phyloP scores from a whole-genome alignment of 2,113 vertebrate species.

The Zapornia atra region DNA sequence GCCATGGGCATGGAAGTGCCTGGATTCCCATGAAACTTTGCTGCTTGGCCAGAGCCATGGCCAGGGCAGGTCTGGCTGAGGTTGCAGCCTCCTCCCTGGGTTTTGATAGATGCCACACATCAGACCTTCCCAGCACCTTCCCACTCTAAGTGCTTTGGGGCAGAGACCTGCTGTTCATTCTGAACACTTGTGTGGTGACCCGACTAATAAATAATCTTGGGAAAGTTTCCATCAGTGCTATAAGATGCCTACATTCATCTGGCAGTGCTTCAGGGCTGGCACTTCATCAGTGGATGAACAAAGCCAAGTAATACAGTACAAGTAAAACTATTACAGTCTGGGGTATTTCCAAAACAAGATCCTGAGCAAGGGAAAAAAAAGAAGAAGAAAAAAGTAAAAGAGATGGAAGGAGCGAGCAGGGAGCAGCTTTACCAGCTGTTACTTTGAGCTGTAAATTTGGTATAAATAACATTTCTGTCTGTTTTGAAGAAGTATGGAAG shows the following conservation, averaged over 20 bases:
- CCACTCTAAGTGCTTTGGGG: not conserved
- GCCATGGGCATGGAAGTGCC: not conserved
- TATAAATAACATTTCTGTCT: slow-evolving; percentile 13
- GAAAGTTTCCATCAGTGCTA: not conserved
- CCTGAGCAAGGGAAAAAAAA: not conserved
- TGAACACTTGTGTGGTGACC: not conserved
- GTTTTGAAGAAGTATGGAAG: not conserved
- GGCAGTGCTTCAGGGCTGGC: slow-evolving; percentile 51
- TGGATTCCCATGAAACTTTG: not conserved
- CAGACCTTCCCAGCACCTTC: not conserved
- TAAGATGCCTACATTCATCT: slow-evolving; percentile 40
- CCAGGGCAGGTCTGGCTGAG: not conserved
- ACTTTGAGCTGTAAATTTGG: slow-evolving; percentile 23
- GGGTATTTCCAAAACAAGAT: slow-evolving; percentile 47
- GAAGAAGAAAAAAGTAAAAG: not conserved
- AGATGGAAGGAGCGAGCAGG: not conserved
- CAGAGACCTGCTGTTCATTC: not conserved
- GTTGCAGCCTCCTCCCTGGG: not conserved
- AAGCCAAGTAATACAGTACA: slow-evolving; percentile 39
- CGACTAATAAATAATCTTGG: not conserved
- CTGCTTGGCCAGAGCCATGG: not conserved
- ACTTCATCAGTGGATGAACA: slow-evolving; percentile 48
- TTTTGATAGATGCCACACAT: not conserved
- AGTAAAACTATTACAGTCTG: slow-evolving; percentile 32
- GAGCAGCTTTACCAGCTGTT: not conserved